phyloP scores from a whole-genome alignment of 2,797 vertebrate genomes.

The Sphaeramia orbicularis region DNA sequence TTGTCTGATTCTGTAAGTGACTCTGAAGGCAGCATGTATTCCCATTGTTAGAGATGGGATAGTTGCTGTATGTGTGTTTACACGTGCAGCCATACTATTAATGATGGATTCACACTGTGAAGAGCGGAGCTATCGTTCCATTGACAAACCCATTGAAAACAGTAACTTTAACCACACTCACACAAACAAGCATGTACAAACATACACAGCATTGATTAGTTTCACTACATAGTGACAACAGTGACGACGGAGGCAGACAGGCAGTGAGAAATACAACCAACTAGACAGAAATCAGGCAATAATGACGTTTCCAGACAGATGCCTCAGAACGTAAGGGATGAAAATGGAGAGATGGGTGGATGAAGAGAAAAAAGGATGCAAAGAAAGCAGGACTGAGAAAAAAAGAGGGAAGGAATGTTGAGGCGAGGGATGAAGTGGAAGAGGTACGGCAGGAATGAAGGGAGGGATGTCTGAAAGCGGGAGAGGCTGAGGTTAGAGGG shows the following conservation, averaged over 20 bases:
- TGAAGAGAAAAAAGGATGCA: constrained; percentile 8
- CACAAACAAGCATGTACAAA: constrained; percentile 7
- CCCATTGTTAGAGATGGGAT: constrained; percentile 38
- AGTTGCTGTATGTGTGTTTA: constrained; percentile 13
- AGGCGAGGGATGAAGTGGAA: constrained; percentile 12
- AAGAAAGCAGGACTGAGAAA: constrained; percentile 7
- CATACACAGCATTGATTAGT: constrained; percentile 39
- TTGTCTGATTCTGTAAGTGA: constrained; percentile 47
- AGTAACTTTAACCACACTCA: constrained; percentile 37
- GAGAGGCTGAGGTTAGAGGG: constrained; percentile 40
- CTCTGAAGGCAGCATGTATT: constrained; percentile 33
- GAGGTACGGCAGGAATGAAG: constrained; percentile 16
- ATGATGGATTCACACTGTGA: constrained; percentile 29
- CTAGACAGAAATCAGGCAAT: constrained; percentile 44
- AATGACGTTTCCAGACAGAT: constrained; percentile 59
- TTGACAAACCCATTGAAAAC: constrained; percentile 57
- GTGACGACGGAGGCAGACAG: constrained; percentile 30
- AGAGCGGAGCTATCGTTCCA: constrained; percentile 50
- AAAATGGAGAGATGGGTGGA: constrained; percentile 15
- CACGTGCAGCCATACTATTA: constrained; percentile 27
- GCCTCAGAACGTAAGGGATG: constrained; percentile 2
- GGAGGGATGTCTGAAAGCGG: constrained; percentile 42
- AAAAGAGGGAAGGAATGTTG: constrained; percentile 19
- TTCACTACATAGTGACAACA: constrained; percentile 51
- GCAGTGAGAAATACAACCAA: constrained; percentile 40